Evolutionary conservation across 1,140 invertebrate genomes (phyloP), one percentile per base, ranked within the genome.

Genomic region (Danaus melanippus): DNA sequence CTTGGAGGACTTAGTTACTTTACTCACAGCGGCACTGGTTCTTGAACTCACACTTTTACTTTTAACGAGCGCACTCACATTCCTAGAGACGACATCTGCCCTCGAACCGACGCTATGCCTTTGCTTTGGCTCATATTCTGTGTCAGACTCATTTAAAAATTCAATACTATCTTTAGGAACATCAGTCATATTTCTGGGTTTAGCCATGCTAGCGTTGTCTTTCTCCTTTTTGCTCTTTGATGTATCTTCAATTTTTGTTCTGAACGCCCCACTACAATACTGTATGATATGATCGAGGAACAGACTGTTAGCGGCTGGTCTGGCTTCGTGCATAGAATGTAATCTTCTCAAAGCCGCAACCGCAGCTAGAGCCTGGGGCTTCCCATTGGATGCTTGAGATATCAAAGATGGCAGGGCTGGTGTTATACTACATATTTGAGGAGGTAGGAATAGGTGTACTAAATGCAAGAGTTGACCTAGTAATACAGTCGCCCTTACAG

Each of bases 401-500:
- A 97, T 84, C 11, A 98, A 84, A 56, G 91, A 91, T 1, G 96
- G 95, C 52, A 97, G 85, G 6, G 95, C 92, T 7, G 96, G 93
- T 42, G 92, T 93, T 32, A 94, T 88, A 72, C 94, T 92, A 74
- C 92, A 94, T 63, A 95, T 93, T 73, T 97, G 95, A 9, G 93
- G 89, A 39, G 96, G 96, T 60, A 98, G 84, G 42, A 96, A 89
- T 11, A 91, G 89, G 75, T 96, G 94, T 66, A 95, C 92, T 67
- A 98, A 88, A 83, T 97, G 94, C 52, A 98, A 79, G 40, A 98
- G 87, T 83, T 97, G 94, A 43, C 93, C 91, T 46, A 99, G 87
- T 11, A 99, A 84, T 51, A 98, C 92, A 1, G 96, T 97, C 17
- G 96, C 95, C 54, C 95, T 89, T 42, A 98, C 93, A 42, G 95